Percentiles rank a stretch among this genome's conserved stretches.
Conservation (phyloP, 2,113 vertebrate species). For the Gymnarchus niloticus region DNA sequence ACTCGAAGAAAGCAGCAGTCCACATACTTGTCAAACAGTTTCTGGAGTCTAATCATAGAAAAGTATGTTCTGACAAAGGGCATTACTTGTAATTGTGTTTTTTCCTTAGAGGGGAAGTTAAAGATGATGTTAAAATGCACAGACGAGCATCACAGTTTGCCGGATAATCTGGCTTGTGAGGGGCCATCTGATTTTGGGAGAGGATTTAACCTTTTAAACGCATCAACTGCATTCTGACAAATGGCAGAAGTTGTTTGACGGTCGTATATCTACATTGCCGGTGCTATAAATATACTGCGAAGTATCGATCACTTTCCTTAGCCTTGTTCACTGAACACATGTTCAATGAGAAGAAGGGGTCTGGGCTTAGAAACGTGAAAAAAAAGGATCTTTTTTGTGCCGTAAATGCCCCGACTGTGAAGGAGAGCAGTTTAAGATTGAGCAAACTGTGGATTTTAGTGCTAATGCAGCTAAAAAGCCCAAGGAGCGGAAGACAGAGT, state of each 20-base stretch:
- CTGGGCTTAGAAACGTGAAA: not conserved
- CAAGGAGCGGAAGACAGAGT: slow-evolving; percentile 59
- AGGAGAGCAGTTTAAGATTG: not conserved
- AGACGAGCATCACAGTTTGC: not conserved
- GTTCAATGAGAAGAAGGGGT: not conserved
- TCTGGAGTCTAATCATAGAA: not conserved
- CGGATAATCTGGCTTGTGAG: not conserved
- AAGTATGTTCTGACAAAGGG: not conserved
- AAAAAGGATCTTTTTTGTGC: not conserved
- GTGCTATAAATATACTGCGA: not conserved
- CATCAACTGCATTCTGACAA: not conserved
- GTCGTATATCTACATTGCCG: not conserved
- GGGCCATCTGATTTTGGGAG: not conserved
- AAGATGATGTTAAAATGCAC: not conserved
- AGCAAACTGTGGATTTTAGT: not conserved
- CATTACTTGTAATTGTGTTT: not conserved
- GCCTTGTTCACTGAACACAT: not conserved
- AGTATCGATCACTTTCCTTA: not conserved
- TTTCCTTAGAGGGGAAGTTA: not conserved
- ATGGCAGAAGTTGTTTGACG: not conserved
- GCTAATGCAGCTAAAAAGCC: not conserved
- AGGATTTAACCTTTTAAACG: not conserved
- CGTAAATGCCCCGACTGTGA: not conserved
- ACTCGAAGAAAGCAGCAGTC: too few relatives aligned
- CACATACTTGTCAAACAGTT: slow-evolving; percentile 8